These are phyloP conservation scores for Pampus argenteus DNA, from an alignment of 2,797 vertebrate species.

Conservation along the genomic window DNA sequence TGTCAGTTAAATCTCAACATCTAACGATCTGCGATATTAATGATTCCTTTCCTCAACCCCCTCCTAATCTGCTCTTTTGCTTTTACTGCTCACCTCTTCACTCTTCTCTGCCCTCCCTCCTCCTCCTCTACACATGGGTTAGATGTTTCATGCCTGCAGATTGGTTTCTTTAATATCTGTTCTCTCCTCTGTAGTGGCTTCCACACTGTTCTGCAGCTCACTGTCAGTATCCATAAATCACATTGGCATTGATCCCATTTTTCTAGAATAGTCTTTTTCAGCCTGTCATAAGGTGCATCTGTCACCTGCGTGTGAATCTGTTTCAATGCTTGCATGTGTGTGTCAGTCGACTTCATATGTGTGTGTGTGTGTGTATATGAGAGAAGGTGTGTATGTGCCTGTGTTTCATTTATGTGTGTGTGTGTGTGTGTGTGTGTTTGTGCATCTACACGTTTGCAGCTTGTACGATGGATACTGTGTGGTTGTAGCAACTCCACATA, in stretches of 20 bases:
- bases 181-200: conserved; percentile 31
- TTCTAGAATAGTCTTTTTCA: conserved; percentile 77
- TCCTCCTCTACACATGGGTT: conserved; percentile 18
- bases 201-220: conserved; percentile 57
- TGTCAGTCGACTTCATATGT: conserved; percentile 51
- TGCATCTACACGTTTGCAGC: conserved; percentile 21
- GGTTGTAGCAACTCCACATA: background rate
- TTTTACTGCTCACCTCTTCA: background rate
- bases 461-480: background rate
- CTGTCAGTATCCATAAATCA: conserved; percentile 62
- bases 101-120: background rate
- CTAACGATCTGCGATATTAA: background rate
- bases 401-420: conserved; percentile 10
- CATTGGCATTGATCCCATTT: conserved; percentile 57
- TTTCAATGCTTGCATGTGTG: conserved; percentile 50
- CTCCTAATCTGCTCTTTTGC: background rate
- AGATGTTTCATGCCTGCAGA: conserved; percentile 35
- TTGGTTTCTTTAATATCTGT: conserved; percentile 41
- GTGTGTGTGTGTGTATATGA: conserved; percentile 9
- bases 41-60: background rate
- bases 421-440: conserved; percentile 36
- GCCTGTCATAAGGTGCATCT: conserved; percentile 53
- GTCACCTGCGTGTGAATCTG: conserved; percentile 59
- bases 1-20: background rate
- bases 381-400: conserved; percentile 23